These are phyloP conservation scores for Rhodophaea formosa DNA, from an alignment of 2,888 invertebrate genomes.

Conservation along the genomic window DNA sequence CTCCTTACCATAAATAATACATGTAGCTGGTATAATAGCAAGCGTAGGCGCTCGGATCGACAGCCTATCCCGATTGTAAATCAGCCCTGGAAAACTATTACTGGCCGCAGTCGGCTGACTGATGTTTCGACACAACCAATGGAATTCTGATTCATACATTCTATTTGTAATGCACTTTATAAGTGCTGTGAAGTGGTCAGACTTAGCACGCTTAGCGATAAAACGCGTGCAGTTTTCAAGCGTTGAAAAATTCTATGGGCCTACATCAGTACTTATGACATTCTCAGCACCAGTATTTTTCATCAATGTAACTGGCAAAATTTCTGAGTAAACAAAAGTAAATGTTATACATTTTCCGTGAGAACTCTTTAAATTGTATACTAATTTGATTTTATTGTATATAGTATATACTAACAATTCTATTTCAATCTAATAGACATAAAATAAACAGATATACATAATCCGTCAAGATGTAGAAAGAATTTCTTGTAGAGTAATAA, in stretches of 20 bases:
- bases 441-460: too few relatives aligned
- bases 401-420: too few relatives aligned
- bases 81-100: conserved; percentile 63
- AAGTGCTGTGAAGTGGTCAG: conserved; percentile 8
- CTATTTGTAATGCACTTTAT: conserved; percentile 14
- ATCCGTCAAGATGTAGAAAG: too few relatives aligned
- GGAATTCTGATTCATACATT: conserved; percentile 68
- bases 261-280: not conserved
- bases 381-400: too few relatives aligned
- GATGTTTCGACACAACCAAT: conserved; percentile 64
- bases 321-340: too few relatives aligned
- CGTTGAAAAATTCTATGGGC: not conserved
- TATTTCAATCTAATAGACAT: too few relatives aligned
- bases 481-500: too few relatives aligned
- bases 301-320: too few relatives aligned
- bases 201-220: not conserved
- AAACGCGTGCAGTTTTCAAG: not conserved
- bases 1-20: conserved; percentile 81
- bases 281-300: too few relatives aligned
- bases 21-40: conserved; percentile 73
- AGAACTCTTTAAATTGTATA: too few relatives aligned
- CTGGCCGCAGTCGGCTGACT: conserved; percentile 41
- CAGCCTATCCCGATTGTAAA: conserved; percentile 78
- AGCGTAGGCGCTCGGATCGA: conserved; percentile 77
- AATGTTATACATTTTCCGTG: too few relatives aligned